phyloP scores from a whole-genome alignment of 1,140 invertebrate species.

The Cyrtorhinus lividipennis region DNA sequence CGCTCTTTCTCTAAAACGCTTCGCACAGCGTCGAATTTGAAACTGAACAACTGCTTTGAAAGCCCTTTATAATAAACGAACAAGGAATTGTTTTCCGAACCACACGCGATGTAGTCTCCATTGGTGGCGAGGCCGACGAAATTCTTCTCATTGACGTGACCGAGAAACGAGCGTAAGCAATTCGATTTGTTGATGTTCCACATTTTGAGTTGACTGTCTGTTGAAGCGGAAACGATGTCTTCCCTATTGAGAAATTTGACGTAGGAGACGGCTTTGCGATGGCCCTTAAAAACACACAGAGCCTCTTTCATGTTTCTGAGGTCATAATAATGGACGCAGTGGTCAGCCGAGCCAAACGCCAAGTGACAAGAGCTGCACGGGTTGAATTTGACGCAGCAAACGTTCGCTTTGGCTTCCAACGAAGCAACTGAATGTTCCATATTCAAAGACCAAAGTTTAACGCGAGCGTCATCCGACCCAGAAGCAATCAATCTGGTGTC shows the following conservation, averaged over 20 bases:
- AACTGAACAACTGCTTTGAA: slow-evolving; percentile 72
- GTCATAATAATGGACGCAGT: slow-evolving; percentile 95
- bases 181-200: slow-evolving; percentile 75
- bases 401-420: slow-evolving; percentile 82
- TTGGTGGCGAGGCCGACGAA: slow-evolving; percentile 94
- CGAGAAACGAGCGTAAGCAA: slow-evolving; percentile 76
- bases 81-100: slow-evolving; percentile 88
- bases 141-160: slow-evolving; percentile 92
- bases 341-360: slow-evolving; percentile 90
- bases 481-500: slow-evolving; percentile 84
- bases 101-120: slow-evolving; percentile 87
- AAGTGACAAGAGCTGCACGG: slow-evolving; percentile 72
- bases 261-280: slow-evolving; percentile 90
- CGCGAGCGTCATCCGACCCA: slow-evolving; percentile 86
- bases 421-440: slow-evolving; percentile 73
- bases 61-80: slow-evolving; percentile 90
- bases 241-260: slow-evolving; percentile 83
- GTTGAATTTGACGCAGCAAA: slow-evolving; percentile 95
- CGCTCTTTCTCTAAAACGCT: slow-evolving; percentile 67
- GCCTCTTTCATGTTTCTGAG: slow-evolving; percentile 71
- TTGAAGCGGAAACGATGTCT: slow-evolving; percentile 88
- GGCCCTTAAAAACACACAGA: slow-evolving; percentile 74
- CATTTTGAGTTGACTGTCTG: slow-evolving; percentile 85
- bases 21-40: slow-evolving; percentile 72
- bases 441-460: slow-evolving; percentile 87